A percentile compares a stretch with the other conserved stretches of the same genome.
phyloP scores from a whole-genome alignment of 2,113 vertebrate species.

The Podiceps cristatus region DNA sequence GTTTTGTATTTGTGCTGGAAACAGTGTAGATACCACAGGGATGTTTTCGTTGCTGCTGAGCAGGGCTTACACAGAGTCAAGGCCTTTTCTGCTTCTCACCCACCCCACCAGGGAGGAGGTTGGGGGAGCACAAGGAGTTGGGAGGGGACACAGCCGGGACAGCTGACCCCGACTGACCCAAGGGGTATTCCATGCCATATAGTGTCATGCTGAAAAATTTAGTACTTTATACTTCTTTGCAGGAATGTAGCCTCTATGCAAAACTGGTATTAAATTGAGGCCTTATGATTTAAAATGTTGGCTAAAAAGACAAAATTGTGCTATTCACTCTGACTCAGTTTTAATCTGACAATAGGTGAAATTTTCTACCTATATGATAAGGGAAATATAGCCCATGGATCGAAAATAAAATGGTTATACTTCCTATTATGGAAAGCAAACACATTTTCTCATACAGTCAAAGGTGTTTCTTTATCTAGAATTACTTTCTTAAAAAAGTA shows the following conservation, averaged over 20 bases:
- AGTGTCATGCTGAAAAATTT: not conserved
- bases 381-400: not conserved
- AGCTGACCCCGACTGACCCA: too few species aligned
- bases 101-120: too few species aligned
- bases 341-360: not conserved
- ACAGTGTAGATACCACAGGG: too few species aligned
- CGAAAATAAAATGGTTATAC: not conserved
- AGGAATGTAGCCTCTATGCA: not conserved
- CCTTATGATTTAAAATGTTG: not conserved
- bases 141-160: too few species aligned
- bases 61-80: too few species aligned
- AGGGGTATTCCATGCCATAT: too few species aligned
- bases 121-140: too few species aligned
- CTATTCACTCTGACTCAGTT: not conserved
- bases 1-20: too few species aligned
- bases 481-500: not conserved
- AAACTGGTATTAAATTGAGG: not conserved
- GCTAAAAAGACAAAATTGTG: not conserved
- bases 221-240: not conserved
- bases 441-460: not conserved
- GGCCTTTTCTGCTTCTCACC: too few species aligned
- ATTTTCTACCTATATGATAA: not conserved
- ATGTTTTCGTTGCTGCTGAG: too few species aligned
- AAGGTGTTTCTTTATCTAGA: not conserved
- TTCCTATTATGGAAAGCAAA: not conserved